Conservation (phyloP, 2,888 invertebrate species). For the Marronus borbonicus region DNA sequence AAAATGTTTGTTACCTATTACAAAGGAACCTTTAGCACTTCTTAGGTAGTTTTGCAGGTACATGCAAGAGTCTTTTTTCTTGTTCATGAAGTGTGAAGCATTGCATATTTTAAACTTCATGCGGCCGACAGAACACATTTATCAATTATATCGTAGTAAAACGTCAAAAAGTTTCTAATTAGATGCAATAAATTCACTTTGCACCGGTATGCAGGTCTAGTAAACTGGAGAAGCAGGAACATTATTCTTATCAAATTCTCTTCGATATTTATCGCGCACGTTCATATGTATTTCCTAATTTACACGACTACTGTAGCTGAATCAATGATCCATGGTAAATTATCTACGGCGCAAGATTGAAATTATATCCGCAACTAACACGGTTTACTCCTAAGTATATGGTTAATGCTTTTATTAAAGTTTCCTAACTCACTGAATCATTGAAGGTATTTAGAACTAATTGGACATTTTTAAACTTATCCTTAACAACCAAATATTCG, state of each 20-base stretch:
- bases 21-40: too few relatives aligned
- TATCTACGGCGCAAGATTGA: constrained; percentile 31
- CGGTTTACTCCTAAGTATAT: constrained; percentile 17
- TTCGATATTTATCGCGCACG: constrained; percentile 30
- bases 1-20: too few relatives aligned
- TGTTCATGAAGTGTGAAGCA: background rate
- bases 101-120: background rate
- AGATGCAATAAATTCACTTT: constrained; percentile 9
- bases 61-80: background rate
- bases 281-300: constrained; percentile 39
- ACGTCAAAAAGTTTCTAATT: constrained; percentile 24
- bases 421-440: background rate
- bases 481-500: background rate
- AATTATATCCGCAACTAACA: constrained; percentile 20
- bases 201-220: background rate
- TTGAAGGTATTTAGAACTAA: background rate
- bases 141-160: constrained; percentile 7
- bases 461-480: background rate
- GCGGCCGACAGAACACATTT: background rate
- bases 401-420: background rate
- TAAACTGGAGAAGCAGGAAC: constrained; percentile 2
- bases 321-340: constrained; percentile 45
- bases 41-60: too few relatives aligned
- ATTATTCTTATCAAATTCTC: constrained; percentile 19
- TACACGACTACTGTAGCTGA: constrained; percentile 38